Conservation (phyloP, 2,113 vertebrate genomes). For the Gasterosteus nipponicus region DNA sequence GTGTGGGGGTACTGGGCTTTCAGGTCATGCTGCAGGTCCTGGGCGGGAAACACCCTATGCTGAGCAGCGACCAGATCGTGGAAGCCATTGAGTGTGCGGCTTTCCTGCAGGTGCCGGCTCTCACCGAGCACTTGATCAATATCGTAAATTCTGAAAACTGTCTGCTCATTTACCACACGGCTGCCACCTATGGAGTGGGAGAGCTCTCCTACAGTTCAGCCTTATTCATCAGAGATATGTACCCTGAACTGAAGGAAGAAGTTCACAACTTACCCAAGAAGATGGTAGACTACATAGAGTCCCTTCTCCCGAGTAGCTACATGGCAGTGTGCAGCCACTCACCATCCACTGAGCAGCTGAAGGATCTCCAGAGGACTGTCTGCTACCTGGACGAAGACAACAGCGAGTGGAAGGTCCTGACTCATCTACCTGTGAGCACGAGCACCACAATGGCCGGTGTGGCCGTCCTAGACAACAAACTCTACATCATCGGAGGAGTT, state of each 20-base stretch:
- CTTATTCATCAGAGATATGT: slow-evolving; percentile 88
- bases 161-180: slow-evolving; percentile 87
- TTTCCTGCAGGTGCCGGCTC: slow-evolving; percentile 87
- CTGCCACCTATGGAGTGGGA: slow-evolving; percentile 85
- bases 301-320: slow-evolving; percentile 86
- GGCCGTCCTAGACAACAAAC: slow-evolving; percentile 87
- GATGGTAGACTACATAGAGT: slow-evolving; percentile 83
- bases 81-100: slow-evolving; percentile 89
- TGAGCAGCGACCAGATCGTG: slow-evolving; percentile 85
- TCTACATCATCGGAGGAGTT: slow-evolving; percentile 92
- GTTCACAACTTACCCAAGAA: slow-evolving; percentile 79
- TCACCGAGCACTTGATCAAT: slow-evolving; percentile 85
- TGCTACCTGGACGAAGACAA: slow-evolving; percentile 90
- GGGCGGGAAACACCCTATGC: slow-evolving; percentile 80
- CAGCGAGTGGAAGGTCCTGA: slow-evolving; percentile 88
- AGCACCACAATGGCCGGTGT: slow-evolving; percentile 94
- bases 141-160: slow-evolving; percentile 91
- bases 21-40: slow-evolving; percentile 84
- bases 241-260: slow-evolving; percentile 80
- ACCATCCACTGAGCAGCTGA: slow-evolving; percentile 83
- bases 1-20: slow-evolving; percentile 84
- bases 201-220: slow-evolving; percentile 84
- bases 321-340: slow-evolving; percentile 90
- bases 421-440: slow-evolving; percentile 84
- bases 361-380: slow-evolving; percentile 88